Percentiles rank a stretch among this genome's conserved stretches.
These are phyloP conservation scores for Andrena bucephala DNA, from an alignment of 2,888 invertebrate genomes.

Conservation along the genomic window DNA sequence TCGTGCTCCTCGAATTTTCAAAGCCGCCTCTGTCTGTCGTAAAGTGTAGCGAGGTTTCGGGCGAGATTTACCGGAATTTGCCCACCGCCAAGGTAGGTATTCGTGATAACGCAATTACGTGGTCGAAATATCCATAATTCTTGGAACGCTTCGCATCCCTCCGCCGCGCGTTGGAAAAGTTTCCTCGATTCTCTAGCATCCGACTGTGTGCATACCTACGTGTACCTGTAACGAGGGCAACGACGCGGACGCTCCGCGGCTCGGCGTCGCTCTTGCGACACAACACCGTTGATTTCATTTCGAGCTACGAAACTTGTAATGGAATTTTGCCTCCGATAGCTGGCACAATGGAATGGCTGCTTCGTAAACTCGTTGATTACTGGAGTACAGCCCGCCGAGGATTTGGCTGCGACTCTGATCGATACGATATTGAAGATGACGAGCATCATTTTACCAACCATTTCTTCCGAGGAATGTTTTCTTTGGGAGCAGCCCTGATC, in stretches of 20 bases:
- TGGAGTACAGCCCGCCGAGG: neutral
- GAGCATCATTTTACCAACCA: neutral
- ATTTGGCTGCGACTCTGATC: slow-evolving; percentile 21
- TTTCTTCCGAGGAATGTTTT: neutral
- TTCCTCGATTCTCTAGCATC: neutral
- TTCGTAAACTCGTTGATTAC: neutral
- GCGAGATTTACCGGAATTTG: neutral
- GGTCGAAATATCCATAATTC: slow-evolving; percentile 7
- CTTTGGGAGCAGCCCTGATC: neutral
- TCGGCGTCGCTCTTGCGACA: neutral
- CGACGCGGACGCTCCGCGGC: neutral
- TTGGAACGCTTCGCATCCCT: neutral
- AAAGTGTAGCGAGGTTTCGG: neutral
- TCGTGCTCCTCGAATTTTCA: neutral
- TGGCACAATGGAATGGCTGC: slow-evolving; percentile 19
- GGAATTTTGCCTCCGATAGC: slow-evolving; percentile 27
- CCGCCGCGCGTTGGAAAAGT: neutral
- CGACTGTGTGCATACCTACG: neutral
- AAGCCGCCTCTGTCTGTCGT: too few species aligned
- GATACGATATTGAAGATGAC: slow-evolving; percentile 1
- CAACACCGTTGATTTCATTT: slow-evolving; percentile 3
- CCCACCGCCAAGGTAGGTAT: neutral
- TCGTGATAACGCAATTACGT: slow-evolving; percentile 7
- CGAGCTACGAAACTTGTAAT: slow-evolving; percentile 29
- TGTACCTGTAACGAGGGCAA: neutral